Evolutionary conservation across 2,888 invertebrate species (phyloP), one percentile per base, ranked within the genome.

Genomic region (Eilema depressum): DNA sequence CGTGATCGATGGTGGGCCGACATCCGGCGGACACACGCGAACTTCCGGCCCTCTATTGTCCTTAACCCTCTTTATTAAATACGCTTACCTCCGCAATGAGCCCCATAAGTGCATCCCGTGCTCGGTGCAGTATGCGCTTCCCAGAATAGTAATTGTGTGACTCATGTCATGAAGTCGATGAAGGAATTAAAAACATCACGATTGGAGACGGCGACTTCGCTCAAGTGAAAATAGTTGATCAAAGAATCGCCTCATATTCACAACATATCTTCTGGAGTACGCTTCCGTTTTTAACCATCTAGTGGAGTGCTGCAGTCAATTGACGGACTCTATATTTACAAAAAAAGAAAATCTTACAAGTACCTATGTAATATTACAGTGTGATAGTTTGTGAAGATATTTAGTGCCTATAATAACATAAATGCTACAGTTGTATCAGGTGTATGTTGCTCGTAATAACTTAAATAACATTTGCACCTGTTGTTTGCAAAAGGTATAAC

Each of bases 1-100:
- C 76, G 83, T 86, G 86, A 87, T 89, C 87, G 88, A 84, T 87
- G 88, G 89, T 87, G 91, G 90, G 83, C 88, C 83, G 85, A 85
- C 90, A 86, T 93, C 94, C 94, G 93, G 91, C 93, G 94, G 93
- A 94, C 91, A 91, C 83, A 81, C 79, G 81, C 81, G 85, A 75
- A 75, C 93, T 93, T 92, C 94, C 93, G 92, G 85, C 83, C 86
- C 82, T 77, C 87, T 82, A 93, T 94, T 93, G 93, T 93, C 87
- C 88, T 84, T 80, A 83, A 83, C 91, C 91, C 90, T 89, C 83
- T 71, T 77, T 79, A 83, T 80, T 77, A 79, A 80, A 81, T 70
- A 77, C 68, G 78, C 83, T 80, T 85, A 82, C 83, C 82, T 83
- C 80, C 79, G 86, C 86, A 86, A 84, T 86, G 85, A 86, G 86